Evolutionary conservation across 2,888 invertebrate genomes (phyloP).

Genomic region (Cataglyphis albicans): DNA sequence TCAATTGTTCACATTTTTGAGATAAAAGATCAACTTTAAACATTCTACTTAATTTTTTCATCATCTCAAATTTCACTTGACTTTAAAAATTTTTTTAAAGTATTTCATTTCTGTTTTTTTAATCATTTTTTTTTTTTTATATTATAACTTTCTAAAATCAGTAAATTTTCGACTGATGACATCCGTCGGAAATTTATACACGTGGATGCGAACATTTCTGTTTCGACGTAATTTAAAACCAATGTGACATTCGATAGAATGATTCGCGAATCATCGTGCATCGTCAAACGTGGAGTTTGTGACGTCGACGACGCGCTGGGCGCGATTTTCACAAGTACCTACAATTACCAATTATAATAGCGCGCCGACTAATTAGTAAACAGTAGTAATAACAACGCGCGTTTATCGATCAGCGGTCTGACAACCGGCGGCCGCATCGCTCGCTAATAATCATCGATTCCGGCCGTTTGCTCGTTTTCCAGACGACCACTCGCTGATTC

Average conservation of each 20-base stretch:
- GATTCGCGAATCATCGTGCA: slow-evolving; percentile 1
- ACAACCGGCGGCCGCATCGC: slow-evolving; percentile 28
- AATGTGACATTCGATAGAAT: slow-evolving; percentile 40
- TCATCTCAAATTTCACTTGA: neutral
- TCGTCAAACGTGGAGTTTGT: neutral
- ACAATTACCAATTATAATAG: slow-evolving; percentile 74
- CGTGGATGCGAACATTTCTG: slow-evolving; percentile 21
- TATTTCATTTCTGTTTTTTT: neutral
- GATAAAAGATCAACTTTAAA: neutral
- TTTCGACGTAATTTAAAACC: slow-evolving; percentile 59
- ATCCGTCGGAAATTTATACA: too few species aligned
- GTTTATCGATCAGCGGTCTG: slow-evolving; percentile 64
- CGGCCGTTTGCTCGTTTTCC: slow-evolving; percentile 40
- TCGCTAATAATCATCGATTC: slow-evolving; percentile 58
- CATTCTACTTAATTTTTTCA: neutral
- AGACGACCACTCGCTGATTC: slow-evolving; percentile 12
- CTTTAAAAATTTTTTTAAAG: neutral
- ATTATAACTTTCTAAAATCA: neutral
- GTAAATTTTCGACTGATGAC: slow-evolving; percentile 23
- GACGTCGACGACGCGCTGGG: slow-evolving; percentile 4
- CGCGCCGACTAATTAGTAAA: slow-evolving; percentile 70
- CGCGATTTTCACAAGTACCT: slow-evolving; percentile 40
- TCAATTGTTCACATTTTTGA: neutral
- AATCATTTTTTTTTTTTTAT: neutral
- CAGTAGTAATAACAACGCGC: slow-evolving; percentile 68